These are phyloP conservation scores for Fundulus diaphanus DNA, from an alignment of 2,797 vertebrate genomes.

Conservation along the genomic window DNA sequence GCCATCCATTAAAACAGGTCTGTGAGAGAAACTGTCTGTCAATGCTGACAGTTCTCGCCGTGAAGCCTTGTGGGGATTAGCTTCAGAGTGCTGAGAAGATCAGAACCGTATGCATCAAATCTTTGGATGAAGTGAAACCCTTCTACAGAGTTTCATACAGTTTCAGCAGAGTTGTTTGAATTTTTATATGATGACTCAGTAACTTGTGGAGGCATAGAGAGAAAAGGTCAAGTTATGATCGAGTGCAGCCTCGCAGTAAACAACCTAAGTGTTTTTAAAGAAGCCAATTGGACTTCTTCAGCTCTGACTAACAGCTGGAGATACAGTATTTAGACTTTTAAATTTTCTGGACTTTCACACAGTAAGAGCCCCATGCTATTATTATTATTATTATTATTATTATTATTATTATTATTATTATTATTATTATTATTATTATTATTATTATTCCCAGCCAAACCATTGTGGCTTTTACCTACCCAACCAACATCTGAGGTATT, in stretches of 20 bases:
- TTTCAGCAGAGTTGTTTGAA: constrained; percentile 21
- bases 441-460: not conserved
- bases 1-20: constrained; percentile 54
- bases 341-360: not conserved
- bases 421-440: too few species aligned
- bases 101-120: constrained; percentile 36
- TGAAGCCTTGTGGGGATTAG: constrained; percentile 51
- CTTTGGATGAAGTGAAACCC: constrained; percentile 35
- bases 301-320: not conserved
- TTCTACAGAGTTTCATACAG: constrained; percentile 13
- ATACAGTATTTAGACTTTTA: not conserved
- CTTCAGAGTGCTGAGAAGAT: constrained; percentile 50
- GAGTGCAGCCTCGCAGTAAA: not conserved
- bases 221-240: constrained; percentile 6
- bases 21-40: constrained; percentile 52
- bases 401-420: too few species aligned
- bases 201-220: constrained; percentile 19
- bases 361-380: not conserved
- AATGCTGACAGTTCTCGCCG: constrained; percentile 61
- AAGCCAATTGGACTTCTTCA: not conserved
- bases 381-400: not conserved
- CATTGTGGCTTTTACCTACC: not conserved
- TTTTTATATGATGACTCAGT: constrained; percentile 24
- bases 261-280: not conserved
- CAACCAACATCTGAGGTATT: not conserved